Conservation (phyloP, 2,113 vertebrate genomes). For the Hippocampus comes region DNA sequence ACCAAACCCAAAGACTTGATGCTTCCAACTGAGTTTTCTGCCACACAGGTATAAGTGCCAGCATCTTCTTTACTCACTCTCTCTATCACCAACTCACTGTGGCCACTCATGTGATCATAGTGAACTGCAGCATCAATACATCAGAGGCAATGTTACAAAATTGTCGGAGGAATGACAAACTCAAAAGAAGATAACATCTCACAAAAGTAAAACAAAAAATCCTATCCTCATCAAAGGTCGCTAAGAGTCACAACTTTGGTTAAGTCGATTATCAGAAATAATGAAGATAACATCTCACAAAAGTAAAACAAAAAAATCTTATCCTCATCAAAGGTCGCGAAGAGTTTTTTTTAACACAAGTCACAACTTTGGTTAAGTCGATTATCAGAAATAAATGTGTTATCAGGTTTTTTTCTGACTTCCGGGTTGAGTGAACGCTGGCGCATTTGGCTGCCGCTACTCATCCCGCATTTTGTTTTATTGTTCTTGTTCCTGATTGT, state of each 20-base stretch:
- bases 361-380: not conserved
- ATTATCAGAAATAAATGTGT: not conserved
- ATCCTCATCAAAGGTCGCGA: not conserved
- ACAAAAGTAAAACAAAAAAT: not conserved
- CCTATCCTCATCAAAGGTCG: not conserved
- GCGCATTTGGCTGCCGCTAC: too few species aligned
- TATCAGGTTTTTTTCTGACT: too few species aligned
- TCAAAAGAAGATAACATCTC: not conserved
- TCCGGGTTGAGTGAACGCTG: too few species aligned
- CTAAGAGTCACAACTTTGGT: not conserved
- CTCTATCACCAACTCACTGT: slow-evolving; percentile 87
- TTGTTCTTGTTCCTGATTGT: too few species aligned
- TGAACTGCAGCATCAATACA: slow-evolving; percentile 64
- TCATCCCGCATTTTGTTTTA: too few species aligned
- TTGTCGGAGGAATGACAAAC: not conserved
- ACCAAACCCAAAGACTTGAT: slow-evolving; percentile 88
- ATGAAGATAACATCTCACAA: not conserved
- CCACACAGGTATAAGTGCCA: slow-evolving; percentile 88
- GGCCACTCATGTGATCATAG: slow-evolving; percentile 76
- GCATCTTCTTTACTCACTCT: slow-evolving; percentile 85
- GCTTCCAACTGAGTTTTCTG: slow-evolving; percentile 85
- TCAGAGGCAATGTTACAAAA: not conserved
- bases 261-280: not conserved
- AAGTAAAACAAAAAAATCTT: not conserved
- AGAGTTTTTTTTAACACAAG: too few species aligned